Evolutionary conservation across 2,888 invertebrate genomes (phyloP), one percentile per base, ranked within the genome.

Genomic region (Periphyllus acericola): DNA sequence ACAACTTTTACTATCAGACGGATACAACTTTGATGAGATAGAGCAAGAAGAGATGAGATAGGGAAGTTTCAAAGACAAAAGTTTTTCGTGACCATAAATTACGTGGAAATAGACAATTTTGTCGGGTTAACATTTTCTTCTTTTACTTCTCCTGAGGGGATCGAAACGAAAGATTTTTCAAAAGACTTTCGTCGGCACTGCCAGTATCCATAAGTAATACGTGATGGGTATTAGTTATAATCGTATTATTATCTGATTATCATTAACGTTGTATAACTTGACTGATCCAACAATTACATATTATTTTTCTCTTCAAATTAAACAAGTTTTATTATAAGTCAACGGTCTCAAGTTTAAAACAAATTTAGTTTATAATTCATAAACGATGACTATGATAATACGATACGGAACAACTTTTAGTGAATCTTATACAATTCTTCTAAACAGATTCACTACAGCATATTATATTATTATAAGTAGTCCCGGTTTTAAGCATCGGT

Each of bases 11-110:
- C 68, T 84, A 78, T 84, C 76, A 66, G 66, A 29, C 19, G 34
- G 68, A 84, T 84, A 76, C 32, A 84, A 84, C 76, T 84, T 84
- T 84, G 84, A 84, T 84, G 84, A 84, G 84, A 68, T 85, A 85
- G 85, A 78, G 78, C 34, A n/a, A n/a, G n/a, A n/a, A n/a, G n/a
- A n/a, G n/a, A n/a, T n/a, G n/a, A n/a, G n/a, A n/a, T n/a, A n/a
- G n/a, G n/a, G 46, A 85, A 85, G 85, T 85, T 85, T 85, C 76
- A 68, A 66, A 21, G 68, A 76, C 85, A 78, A 85, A 85, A 78
- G 85, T 85, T 85, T 84, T 85, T 78, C 68, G 52, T 52, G 85
- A 34, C 78, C 46, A 85, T 85, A 85, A 85, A 85, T 85, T 85
- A 78, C 85, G 52, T 52, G 52, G 52, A 68, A 85, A 46, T 78